phyloP scores from a whole-genome alignment of 2,888 invertebrate genomes.

The Hoplodrina ambigua region DNA sequence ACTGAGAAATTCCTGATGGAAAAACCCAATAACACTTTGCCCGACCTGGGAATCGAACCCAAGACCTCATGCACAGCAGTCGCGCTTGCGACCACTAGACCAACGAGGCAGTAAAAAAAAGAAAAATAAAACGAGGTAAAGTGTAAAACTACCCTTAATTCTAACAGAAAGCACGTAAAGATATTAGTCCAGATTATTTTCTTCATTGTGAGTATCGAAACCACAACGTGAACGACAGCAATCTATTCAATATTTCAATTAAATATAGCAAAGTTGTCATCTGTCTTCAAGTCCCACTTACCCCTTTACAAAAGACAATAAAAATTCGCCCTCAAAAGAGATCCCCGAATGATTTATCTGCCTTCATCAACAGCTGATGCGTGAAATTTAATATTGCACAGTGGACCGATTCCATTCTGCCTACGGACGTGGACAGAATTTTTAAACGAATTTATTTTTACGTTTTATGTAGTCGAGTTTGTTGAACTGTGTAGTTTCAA shows the following conservation, averaged over 20 bases:
- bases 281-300: not conserved
- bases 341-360: constrained; percentile 47
- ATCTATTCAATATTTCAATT: not conserved
- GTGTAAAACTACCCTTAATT: too few relatives aligned
- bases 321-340: constrained; percentile 17
- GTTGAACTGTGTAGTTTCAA: not conserved
- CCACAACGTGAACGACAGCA: too few relatives aligned
- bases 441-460: constrained; percentile 23
- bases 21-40: too few relatives aligned
- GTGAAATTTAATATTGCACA: constrained; percentile 57
- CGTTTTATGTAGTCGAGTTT: not conserved
- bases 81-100: too few relatives aligned
- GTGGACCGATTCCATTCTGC: constrained; percentile 26
- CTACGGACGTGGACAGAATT: constrained; percentile 29
- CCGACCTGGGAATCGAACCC: too few relatives aligned
- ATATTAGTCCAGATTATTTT: too few relatives aligned
- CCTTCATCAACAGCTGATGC: constrained; percentile 55
- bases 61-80: too few relatives aligned
- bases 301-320: constrained; percentile 10
- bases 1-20: too few relatives aligned
- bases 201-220: too few relatives aligned
- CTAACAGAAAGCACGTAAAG: too few relatives aligned
- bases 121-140: too few relatives aligned
- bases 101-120: too few relatives aligned
- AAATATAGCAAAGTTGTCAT: not conserved